Conservation (phyloP, 2,888 invertebrate species). For the Sarcophaga rosellei region DNA sequence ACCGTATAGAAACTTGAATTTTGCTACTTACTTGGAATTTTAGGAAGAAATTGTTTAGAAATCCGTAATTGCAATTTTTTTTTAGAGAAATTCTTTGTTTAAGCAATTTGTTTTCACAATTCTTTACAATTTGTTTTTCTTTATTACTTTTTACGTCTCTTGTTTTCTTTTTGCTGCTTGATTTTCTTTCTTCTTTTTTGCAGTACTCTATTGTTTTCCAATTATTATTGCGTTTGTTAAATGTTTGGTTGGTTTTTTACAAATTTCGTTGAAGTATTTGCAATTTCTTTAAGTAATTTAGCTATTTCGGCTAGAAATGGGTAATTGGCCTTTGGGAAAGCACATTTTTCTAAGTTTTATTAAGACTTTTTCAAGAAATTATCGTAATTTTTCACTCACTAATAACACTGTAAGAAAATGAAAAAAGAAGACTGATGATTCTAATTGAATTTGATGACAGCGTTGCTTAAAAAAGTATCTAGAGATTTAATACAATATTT, state of each 20-base stretch:
- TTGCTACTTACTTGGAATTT: conserved; percentile 51
- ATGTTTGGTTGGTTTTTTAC: neutral
- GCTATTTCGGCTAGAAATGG: conserved; percentile 42
- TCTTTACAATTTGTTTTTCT: conserved; percentile 49
- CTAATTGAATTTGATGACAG: conserved; percentile 51
- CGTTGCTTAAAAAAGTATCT: conserved; percentile 13
- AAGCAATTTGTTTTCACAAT: conserved; percentile 36
- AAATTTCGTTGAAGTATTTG: neutral
- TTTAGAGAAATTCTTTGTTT: conserved; percentile 13
- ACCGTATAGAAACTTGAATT: neutral
- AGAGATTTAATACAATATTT: neutral
- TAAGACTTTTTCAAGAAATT: conserved; percentile 16
- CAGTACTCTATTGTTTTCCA: conserved; percentile 60
- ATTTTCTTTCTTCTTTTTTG: conserved; percentile 24
- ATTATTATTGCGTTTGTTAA: conserved; percentile 63
- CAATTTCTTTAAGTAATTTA: conserved; percentile 35
- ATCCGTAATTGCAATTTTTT: conserved; percentile 22
- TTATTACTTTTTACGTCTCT: conserved; percentile 23
- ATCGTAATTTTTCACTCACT: conserved; percentile 49
- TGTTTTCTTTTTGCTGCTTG: conserved; percentile 10
- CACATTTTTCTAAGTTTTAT: conserved; percentile 49
- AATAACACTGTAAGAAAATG: conserved; percentile 41
- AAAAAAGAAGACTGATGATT: conserved; percentile 50
- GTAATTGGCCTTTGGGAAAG: conserved; percentile 23
- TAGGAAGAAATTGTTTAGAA: neutral